phyloP scores from a whole-genome alignment of 1,140 invertebrate species.

The Anoplophora glabripennis region DNA sequence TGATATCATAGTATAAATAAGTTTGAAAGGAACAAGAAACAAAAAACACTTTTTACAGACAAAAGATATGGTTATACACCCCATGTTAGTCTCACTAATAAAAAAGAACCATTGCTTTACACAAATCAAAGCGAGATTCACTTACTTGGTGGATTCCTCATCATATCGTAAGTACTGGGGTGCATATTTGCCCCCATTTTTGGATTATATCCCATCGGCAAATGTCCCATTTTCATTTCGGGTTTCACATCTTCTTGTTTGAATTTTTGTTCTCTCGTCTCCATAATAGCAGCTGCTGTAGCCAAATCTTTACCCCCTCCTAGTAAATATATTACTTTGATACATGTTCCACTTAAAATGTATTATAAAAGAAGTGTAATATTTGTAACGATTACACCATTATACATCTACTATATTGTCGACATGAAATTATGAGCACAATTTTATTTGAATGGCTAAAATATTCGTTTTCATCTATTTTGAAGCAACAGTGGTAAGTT shows the following conservation, averaged over 20 bases:
- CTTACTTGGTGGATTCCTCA: slow-evolving; percentile 38
- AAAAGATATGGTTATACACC: neutral
- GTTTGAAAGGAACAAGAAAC: neutral
- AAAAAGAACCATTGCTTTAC: neutral
- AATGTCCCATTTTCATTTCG: slow-evolving; percentile 27
- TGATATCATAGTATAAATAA: too few species aligned
- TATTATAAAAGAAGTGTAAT: too few species aligned
- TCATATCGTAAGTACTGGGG: slow-evolving; percentile 37
- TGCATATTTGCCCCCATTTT: slow-evolving; percentile 37
- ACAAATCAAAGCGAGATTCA: slow-evolving; percentile 3
- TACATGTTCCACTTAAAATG: neutral
- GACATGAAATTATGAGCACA: neutral
- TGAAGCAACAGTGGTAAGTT: too few species aligned
- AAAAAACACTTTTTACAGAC: neutral
- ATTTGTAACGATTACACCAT: neutral
- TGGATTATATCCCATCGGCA: slow-evolving; percentile 23
- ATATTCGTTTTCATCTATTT: neutral
- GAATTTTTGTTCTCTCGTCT: slow-evolving; percentile 35
- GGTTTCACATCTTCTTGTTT: slow-evolving; percentile 34
- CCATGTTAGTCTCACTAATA: too few species aligned
- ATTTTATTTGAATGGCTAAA: neutral
- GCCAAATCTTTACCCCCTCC: slow-evolving; percentile 79
- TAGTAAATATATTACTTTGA: slow-evolving; percentile 43
- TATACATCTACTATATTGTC: neutral
- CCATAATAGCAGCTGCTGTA: slow-evolving; percentile 62